Base-by-base conservation (phyloP, 2,113 vertebrate species). In the Aegotheles bennettii region DNA sequence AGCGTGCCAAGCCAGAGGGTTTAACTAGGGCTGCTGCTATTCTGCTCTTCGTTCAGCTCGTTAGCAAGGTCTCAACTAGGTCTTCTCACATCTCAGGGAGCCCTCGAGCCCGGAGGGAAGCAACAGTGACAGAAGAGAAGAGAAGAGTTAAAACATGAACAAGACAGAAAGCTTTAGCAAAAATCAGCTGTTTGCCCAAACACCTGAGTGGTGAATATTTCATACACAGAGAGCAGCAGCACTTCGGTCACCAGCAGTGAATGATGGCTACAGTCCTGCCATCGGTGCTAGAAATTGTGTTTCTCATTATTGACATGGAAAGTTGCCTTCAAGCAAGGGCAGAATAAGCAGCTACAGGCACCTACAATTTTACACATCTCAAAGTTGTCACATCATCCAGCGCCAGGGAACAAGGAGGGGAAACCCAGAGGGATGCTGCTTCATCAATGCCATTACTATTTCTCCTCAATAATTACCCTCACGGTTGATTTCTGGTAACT, bases 91-190 rank as follows among this genome's bases (percentile, higher is more conserved):
- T 36, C 94, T 89, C 82, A 69, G 74, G 93, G 59, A 94, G 89
- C 47, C 77, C 70, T 35, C 79, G 21, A 51, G 73, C 75, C 63
- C 80, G 83, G 51, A 95, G 77, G 69, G 89, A 96, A 95, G 56
- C 75, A 92, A 81, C 33, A 76, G 40, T 54, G 59, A 94, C 33
- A 94, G 63, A 73, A 91, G 69, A 88, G 21, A 91, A 45, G 43
- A 45, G 43, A 45, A 91, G 75, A 87, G 84, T 87, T 95, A 96
- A 93, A 95, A 94, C 68, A 88, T 18, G 43, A 59, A 86, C 11
- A 90, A 40, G 45, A 74, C 48, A 65, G 45, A 83, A 76, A 84
- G 76, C 28, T 89, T 50, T 10, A 75, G 79, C 78, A 82, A 71
- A 84, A 94, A 59, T 21, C 48, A 75, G 47, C 76, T 56, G 24